Evolutionary conservation across 2,797 vertebrate species (phyloP).

Genomic region (Gymnothorax reevesii): DNA sequence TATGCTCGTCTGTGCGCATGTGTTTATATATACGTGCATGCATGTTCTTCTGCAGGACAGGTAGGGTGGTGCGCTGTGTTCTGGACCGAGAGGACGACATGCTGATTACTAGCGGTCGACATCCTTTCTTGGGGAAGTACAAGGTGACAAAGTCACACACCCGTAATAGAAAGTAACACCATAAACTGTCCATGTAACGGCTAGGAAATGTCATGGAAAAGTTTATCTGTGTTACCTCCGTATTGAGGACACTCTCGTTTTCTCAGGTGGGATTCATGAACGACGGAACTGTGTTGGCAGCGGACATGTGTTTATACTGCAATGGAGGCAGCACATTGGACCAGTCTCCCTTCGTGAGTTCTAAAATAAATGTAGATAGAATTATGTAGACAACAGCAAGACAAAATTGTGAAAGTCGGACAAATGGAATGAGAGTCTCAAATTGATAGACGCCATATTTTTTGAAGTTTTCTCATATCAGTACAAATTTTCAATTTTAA

Average conservation of each 20-base stretch:
- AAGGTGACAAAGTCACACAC: conserved; percentile 65
- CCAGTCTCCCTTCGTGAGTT: conserved; percentile 72
- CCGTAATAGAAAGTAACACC: not conserved
- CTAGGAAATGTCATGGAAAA: not conserved
- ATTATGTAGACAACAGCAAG: not conserved
- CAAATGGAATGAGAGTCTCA: not conserved
- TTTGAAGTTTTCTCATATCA: not conserved
- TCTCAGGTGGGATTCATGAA: conserved; percentile 79
- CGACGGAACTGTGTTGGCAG: conserved; percentile 73
- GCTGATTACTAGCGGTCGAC: conserved; percentile 79
- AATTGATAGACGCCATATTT: not conserved
- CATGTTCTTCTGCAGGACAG: conserved; percentile 61
- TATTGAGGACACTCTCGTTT: not conserved
- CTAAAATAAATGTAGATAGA: not conserved
- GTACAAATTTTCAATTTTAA: not conserved
- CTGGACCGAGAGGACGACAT: conserved; percentile 82
- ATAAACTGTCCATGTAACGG: not conserved
- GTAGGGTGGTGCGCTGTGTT: conserved; percentile 70
- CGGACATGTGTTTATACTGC: conserved; percentile 72
- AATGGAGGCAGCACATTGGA: conserved; percentile 78
- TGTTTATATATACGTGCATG: not conserved
- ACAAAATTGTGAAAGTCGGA: not conserved
- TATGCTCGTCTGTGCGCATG: not conserved
- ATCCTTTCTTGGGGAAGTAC: conserved; percentile 79
- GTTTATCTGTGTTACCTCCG: not conserved